Evolutionary conservation across 2,797 vertebrate genomes (phyloP), one percentile per base, ranked within the genome.

Genomic region (Antrozous pallidus): DNA sequence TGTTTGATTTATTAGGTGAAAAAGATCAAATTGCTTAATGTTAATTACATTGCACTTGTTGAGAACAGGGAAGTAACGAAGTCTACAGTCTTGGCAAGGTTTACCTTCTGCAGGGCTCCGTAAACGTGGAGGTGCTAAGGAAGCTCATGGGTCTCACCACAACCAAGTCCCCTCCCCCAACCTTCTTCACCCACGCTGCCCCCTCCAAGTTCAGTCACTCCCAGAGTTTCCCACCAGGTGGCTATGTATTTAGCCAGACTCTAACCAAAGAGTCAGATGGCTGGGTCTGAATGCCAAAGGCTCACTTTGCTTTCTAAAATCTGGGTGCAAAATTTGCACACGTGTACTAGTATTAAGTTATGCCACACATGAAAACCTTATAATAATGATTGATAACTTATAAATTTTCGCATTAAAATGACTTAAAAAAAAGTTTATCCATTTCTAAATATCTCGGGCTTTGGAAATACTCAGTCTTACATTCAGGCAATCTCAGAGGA

Each of bases 21-120:
- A 85, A 96, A 93, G 96, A 97, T 97, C 96, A 95, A 95, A 96
- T 94, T 96, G 96, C 97, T 96, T 94, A 95, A 96, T 95, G 95
- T 97, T 93, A 96, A 88, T 96, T 96, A 96, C 93, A 79, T 54
- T 61, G 91, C 93, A 93, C 96, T 97, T 96, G 94, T 88, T 9
- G 54, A 90, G 91, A 93, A 92, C 80, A 82, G 93, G 93, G 93
- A 97, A 95, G 88, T 95, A 89, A 96, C 95, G 95, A 94, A 95
- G 87, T 88, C 83, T 16, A 51, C 89, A 94, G 94, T 95, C 84
- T 94, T 95, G 94, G 97, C 95, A 90, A 65, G 45, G 69, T 61
- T 79, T 75, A 14, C 6, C 13, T 94, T 91, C 80, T 73, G 13
- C 0, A 51, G 79, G 78, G 42, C 92, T 92, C 81, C 92, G 83